A percentile compares a stretch with the other conserved stretches of the same genome.
Evolutionary conservation across 2,888 invertebrate genomes (phyloP).

Genomic region (Diarsia brunnea): DNA sequence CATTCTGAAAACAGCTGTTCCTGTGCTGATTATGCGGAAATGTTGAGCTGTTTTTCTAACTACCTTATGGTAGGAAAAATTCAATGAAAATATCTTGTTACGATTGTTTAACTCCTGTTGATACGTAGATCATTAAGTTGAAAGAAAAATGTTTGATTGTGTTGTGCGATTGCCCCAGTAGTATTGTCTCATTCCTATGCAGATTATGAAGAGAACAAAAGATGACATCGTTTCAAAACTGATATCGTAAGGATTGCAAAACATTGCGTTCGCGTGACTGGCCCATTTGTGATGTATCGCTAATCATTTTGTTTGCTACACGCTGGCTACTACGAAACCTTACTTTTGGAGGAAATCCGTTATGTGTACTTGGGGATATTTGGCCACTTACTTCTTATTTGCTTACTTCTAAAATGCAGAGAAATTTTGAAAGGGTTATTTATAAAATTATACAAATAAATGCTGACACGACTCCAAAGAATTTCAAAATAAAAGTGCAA

Average conservation of each 20-base stretch:
- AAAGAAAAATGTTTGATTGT: conserved; percentile 13
- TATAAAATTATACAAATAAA: conserved; percentile 15
- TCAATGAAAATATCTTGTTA: neutral
- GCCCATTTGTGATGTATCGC: conserved; percentile 76
- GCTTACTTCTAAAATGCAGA: conserved; percentile 39
- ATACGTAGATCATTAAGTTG: neutral
- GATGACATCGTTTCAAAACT: conserved; percentile 65
- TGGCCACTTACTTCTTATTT: conserved; percentile 52
- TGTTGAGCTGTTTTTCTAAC: too few relatives aligned
- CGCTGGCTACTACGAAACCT: conserved; percentile 57
- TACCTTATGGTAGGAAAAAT: too few relatives aligned
- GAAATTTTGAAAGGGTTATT: conserved; percentile 4
- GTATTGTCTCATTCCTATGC: conserved; percentile 42
- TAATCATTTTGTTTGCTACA: conserved; percentile 82
- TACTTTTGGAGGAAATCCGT: conserved; percentile 49
- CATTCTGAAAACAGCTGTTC: too few relatives aligned
- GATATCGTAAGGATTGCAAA: conserved; percentile 71
- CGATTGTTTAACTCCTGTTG: neutral
- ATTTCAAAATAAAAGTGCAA: neutral
- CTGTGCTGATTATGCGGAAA: too few relatives aligned
- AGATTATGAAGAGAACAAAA: conserved; percentile 64
- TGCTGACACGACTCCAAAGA: neutral
- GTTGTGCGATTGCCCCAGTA: conserved; percentile 19
- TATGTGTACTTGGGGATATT: conserved; percentile 21
- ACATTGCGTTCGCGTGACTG: conserved; percentile 78